Conservation (phyloP, 2,797 vertebrate genomes). For the Cossypha dichroa region DNA sequence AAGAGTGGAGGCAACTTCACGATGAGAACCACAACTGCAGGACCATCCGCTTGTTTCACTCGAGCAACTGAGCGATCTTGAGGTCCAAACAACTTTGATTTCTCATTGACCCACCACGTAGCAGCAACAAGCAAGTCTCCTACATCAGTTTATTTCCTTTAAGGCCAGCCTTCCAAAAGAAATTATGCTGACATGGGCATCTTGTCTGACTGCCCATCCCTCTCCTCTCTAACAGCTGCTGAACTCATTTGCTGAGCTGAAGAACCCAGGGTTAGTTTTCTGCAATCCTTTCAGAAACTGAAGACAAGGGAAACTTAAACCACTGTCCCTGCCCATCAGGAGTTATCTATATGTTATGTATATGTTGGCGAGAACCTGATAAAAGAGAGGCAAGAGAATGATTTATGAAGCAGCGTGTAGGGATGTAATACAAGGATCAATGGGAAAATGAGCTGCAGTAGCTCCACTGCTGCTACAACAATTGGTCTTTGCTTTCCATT, state of each 20-base stretch:
- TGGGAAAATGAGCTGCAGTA: background rate
- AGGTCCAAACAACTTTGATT: background rate
- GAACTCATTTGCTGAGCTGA: background rate
- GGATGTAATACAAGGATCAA: fast-evolving
- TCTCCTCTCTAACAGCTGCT: background rate
- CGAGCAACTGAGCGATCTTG: fast-evolving
- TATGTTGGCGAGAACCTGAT: background rate
- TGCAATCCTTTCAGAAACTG: background rate
- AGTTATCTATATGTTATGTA: background rate
- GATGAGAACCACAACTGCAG: background rate
- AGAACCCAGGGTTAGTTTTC: background rate
- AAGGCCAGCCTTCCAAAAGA: background rate
- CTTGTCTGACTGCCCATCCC: background rate
- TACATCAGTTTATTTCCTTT: background rate
- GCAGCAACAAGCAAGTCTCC: background rate
- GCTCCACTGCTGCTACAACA: background rate
- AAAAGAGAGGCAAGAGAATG: background rate
- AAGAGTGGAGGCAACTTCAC: background rate
- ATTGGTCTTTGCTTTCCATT: background rate
- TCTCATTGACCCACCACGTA: fast-evolving
- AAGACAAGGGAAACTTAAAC: background rate
- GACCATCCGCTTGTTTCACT: background rate
- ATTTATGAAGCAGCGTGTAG: background rate
- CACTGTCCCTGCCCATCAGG: background rate
- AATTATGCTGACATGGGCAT: background rate